Percentiles rank a stretch among this genome's conserved stretches.
phyloP scores from a whole-genome alignment of 2,113 vertebrate genomes.

The Ia io region DNA sequence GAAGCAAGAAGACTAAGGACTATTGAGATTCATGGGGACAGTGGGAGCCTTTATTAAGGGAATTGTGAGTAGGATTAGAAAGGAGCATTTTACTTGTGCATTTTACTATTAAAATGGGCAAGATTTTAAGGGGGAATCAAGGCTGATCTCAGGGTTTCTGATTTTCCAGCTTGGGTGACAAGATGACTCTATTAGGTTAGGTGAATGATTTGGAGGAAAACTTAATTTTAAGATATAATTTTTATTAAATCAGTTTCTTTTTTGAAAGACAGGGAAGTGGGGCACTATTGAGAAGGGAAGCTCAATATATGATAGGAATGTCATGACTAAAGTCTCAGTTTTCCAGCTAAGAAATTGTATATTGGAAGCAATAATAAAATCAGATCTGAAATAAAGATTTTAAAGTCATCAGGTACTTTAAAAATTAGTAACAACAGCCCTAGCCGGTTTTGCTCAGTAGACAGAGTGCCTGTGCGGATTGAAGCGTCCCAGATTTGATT shows the following conservation, averaged over 20 bases:
- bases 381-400: constrained; percentile 16
- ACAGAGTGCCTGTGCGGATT: too few species aligned
- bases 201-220: neutral
- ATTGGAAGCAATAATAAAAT: constrained; percentile 3
- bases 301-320: neutral
- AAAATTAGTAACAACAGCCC: neutral
- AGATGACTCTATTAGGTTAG: neutral
- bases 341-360: neutral
- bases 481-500: too few species aligned
- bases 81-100: neutral
- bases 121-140: neutral
- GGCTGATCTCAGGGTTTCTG: neutral
- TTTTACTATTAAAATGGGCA: constrained; percentile 2
- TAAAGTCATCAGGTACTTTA: neutral
- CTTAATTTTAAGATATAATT: neutral
- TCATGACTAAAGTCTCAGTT: neutral
- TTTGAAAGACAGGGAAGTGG: neutral
- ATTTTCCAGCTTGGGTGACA: neutral
- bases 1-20: neutral
- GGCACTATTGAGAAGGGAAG: neutral
- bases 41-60: neutral
- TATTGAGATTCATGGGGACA: neutral
- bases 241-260: neutral
- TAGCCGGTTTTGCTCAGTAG: too few species aligned
- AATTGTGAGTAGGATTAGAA: neutral